A percentile compares a stretch with the other conserved stretches of the same genome.
phyloP scores from a whole-genome alignment of 92 coral and sea anemone species.

The Heliopora coerulea region DNA sequence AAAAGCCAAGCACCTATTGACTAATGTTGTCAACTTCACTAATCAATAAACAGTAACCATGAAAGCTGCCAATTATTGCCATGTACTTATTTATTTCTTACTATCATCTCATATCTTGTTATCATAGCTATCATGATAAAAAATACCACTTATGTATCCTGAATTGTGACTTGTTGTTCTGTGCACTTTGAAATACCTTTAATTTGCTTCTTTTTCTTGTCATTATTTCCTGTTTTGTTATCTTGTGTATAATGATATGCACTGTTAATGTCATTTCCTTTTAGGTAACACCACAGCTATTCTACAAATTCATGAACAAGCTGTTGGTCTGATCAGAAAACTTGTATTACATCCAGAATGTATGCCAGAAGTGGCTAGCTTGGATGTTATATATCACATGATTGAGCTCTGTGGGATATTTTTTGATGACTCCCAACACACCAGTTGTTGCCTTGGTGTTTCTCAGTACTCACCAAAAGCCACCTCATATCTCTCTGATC shows the following conservation, averaged over 20 bases:
- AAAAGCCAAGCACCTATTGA: too few species aligned
- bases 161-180: too few species aligned
- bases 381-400: conserved; percentile 70
- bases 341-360: conserved; percentile 66
- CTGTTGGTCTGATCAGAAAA: conserved; percentile 66
- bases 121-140: too few species aligned
- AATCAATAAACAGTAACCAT: too few species aligned
- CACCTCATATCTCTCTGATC: conserved; percentile 47
- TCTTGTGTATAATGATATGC: background rate
- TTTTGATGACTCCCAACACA: conserved; percentile 62
- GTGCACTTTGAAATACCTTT: too few species aligned
- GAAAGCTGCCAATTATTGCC: too few species aligned
- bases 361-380: conserved; percentile 70
- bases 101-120: too few species aligned
- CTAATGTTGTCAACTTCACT: too few species aligned
- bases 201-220: too few species aligned
- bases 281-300: conserved; percentile 42
- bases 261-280: background rate
- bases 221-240: background rate
- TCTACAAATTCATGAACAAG: conserved; percentile 64
- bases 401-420: conserved; percentile 72
- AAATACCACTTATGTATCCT: too few species aligned
- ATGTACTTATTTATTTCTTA: too few species aligned
- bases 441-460: conserved; percentile 65
- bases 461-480: conserved; percentile 53